Evolutionary conservation across 2,888 invertebrate species (phyloP).

Genomic region (Baronia brevicornis): DNA sequence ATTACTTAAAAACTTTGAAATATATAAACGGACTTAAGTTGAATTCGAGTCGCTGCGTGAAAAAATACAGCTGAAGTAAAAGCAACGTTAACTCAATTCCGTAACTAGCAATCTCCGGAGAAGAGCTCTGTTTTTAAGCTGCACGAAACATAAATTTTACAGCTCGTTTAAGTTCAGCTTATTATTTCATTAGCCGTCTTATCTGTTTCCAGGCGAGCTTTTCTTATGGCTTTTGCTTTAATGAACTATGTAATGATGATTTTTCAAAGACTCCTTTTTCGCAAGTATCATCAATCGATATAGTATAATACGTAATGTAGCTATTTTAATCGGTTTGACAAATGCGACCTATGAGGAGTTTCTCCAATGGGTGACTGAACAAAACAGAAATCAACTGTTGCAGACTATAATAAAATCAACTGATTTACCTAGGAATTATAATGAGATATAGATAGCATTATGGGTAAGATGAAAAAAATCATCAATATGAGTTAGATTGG

Average conservation of each 20-base stretch:
- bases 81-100: conserved; percentile 58
- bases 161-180: conserved; percentile 68
- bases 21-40: conserved; percentile 45
- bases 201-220: conserved; percentile 37
- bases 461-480: too few species aligned
- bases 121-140: conserved; percentile 60
- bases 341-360: too few species aligned
- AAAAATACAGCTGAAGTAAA: conserved; percentile 45
- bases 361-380: too few species aligned
- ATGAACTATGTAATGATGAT: conserved; percentile 11
- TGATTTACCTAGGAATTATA: too few species aligned
- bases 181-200: conserved; percentile 65
- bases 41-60: conserved; percentile 40
- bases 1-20: conserved; percentile 42
- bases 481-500: too few species aligned
- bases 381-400: too few species aligned
- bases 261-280: conserved; percentile 3
- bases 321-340: too few species aligned
- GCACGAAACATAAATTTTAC: conserved; percentile 68
- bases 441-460: too few species aligned
- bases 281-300: too few species aligned
- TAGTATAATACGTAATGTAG: too few species aligned
- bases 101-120: conserved; percentile 54
- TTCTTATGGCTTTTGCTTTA: conserved; percentile 16
- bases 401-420: too few species aligned